A percentile compares a stretch with the other conserved stretches of the same genome.
Evolutionary conservation across 2,113 vertebrate genomes (phyloP).

Genomic region (Propithecus coquereli): DNA sequence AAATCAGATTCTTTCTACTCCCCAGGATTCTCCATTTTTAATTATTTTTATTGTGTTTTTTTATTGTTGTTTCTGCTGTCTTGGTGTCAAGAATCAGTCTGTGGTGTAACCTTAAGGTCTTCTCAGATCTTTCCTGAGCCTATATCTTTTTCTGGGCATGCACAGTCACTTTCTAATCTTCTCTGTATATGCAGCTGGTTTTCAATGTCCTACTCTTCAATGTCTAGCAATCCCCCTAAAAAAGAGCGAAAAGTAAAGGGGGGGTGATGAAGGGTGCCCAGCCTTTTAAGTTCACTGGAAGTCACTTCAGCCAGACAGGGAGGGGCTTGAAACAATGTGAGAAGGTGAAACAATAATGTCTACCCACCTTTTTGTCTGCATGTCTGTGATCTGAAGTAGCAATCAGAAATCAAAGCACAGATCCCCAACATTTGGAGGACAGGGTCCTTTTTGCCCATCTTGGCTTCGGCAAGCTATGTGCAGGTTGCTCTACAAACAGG

Average conservation of each 20-base stretch:
- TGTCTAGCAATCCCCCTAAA: background rate
- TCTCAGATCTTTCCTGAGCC: background rate
- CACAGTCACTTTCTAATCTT: background rate
- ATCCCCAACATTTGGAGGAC: background rate
- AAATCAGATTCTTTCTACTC: background rate
- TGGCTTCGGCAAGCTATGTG: background rate
- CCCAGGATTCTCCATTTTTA: background rate
- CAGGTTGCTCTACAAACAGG: background rate
- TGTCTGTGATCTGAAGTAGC: background rate
- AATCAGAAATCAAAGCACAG: background rate
- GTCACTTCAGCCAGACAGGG: background rate
- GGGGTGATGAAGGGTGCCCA: background rate
- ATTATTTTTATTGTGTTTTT: background rate
- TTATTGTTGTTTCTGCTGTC: background rate
- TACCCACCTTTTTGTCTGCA: background rate
- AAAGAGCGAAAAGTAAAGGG: background rate
- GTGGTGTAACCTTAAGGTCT: background rate
- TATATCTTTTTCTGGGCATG: background rate
- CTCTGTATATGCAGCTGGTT: background rate
- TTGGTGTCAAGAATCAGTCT: background rate
- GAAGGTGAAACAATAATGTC: background rate
- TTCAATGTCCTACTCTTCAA: background rate
- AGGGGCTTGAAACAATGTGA: background rate
- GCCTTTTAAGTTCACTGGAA: background rate
- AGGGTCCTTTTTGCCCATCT: fast-evolving